A percentile compares a stretch with the other conserved stretches of the same genome.
phyloP scores from a whole-genome alignment of 2,113 vertebrate species.

The Apodemus sylvaticus region DNA sequence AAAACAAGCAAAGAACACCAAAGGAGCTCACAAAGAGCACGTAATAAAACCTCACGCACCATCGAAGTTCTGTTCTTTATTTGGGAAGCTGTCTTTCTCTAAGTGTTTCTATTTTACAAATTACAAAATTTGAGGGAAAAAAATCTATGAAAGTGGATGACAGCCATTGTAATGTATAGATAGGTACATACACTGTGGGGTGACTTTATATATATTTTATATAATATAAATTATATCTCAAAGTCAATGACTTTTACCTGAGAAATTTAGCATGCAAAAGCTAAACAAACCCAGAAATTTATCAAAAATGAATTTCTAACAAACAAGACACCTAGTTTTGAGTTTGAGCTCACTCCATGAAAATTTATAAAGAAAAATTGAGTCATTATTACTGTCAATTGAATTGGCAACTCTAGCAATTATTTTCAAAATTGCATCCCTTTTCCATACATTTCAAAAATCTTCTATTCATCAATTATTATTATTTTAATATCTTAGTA shows the following conservation, averaged over 20 bases:
- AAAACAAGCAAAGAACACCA: not conserved
- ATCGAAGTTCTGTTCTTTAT: not conserved
- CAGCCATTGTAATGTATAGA: not conserved
- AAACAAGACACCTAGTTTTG: not conserved
- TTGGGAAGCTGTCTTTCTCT: not conserved
- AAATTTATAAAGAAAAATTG: not conserved
- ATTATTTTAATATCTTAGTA: not conserved
- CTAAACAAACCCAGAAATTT: not conserved
- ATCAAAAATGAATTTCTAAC: conserved; percentile 4
- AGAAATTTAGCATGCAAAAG: not conserved
- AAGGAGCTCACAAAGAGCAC: not conserved
- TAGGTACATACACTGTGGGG: not conserved
- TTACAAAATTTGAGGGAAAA: not conserved
- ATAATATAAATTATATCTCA: not conserved
- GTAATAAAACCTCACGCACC: not conserved
- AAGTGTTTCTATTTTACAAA: not conserved
- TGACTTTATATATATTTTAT: not conserved
- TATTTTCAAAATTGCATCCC: not conserved
- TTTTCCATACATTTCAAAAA: not conserved
- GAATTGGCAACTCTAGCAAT: not conserved
- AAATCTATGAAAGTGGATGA: not conserved
- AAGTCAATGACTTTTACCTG: not conserved
- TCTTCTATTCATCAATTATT: not conserved
- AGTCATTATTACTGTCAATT: not conserved
- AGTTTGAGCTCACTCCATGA: not conserved